Evolutionary conservation across 30 jellyfish, hydroid and myxozoan genomes (phyloP), one percentile per base, ranked within the genome.

Genomic region (Mastigias papua): DNA sequence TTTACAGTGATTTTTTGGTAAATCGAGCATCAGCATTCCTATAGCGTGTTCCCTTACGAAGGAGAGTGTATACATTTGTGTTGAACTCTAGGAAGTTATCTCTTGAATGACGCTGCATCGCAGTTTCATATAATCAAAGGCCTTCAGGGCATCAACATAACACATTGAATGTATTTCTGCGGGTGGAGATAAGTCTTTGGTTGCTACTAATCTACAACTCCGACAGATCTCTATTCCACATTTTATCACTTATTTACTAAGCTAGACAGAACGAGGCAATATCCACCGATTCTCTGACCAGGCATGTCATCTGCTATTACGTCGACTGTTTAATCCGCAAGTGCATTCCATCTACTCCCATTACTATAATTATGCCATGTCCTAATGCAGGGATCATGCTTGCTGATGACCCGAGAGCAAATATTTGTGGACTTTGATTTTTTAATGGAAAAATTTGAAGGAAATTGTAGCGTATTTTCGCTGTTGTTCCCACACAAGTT

Each of bases 181-280:
- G 90, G 90, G 72, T 63, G 90, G 69, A 32, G 73, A 80, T 80
- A 80, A 80, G 46, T 60, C 90, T 62, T 60, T 62, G 90, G 90
- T 61, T 57, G 28, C 48, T 3, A 21, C 8, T 63, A 80, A 80
- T 80, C 90, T 80, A 32, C 28, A 46, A 25, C 73, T 34, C 65
- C 90, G 90, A 80, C 90, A 64, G 63, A 54, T 75, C 90, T 80
- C 17, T 37, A 80, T 80, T 80, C 78, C 81, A 61, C 51, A 34
- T 64, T 80, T 80, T 80, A 64, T 50, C 90, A 80, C 90, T 42
- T 80, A 81, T 33, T 34, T 46, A 51, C 73, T 48, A 25, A 80
- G 21, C 90, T 9, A 32, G 35, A 35, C 32, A 48, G 42, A 63
- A 17, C 17, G 9, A 63, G 23, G 35, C 74, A 63, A 63, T 63